Evolutionary conservation across 2,113 vertebrate species (phyloP).

Genomic region (Neotoma lepida): DNA sequence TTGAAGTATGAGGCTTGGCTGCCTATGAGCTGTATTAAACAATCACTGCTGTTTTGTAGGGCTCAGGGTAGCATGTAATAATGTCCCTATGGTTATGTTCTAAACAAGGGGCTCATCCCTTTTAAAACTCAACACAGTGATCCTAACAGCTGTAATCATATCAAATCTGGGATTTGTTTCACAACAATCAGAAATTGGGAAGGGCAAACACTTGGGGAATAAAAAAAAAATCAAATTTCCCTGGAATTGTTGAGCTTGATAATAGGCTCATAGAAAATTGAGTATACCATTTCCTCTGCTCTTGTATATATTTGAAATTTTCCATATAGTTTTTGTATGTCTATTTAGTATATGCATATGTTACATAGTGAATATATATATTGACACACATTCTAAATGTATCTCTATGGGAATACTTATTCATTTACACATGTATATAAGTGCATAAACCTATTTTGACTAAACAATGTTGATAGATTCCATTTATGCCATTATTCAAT

Average conservation of each 20-base stretch:
- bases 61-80: rapidly evolving
- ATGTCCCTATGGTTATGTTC: background rate
- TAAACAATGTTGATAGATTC: background rate
- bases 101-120: background rate
- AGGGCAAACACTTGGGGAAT: background rate
- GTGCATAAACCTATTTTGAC: background rate
- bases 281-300: background rate
- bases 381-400: background rate
- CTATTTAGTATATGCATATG: background rate
- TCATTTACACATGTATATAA: background rate
- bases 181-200: background rate
- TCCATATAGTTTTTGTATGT: background rate
- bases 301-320: background rate
- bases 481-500: background rate
- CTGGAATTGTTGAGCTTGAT: background rate
- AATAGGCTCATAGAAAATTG: background rate
- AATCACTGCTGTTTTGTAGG: background rate
- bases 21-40: background rate
- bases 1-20: background rate
- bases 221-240: background rate
- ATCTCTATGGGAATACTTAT: background rate
- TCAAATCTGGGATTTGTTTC: background rate
- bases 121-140: background rate
- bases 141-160: constrained; percentile 1
- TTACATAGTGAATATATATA: background rate